Base-by-base conservation (phyloP, 2,888 invertebrate genomes). In the Ophion costatus region DNA sequence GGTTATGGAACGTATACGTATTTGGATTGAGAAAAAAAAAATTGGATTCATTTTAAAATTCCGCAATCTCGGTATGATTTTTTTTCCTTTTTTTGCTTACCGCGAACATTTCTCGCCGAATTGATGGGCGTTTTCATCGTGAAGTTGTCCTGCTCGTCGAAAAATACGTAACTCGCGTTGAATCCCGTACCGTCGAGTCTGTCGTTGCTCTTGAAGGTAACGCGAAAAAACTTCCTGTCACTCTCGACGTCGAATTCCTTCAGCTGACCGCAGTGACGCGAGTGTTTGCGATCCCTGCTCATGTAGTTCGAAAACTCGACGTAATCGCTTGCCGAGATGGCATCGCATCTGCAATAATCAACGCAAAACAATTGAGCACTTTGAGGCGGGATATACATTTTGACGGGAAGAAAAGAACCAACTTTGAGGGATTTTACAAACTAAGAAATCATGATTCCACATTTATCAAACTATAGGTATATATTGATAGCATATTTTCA, bases 261-360 rank as follows among this genome's bases (percentile, higher is more conserved):
- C 93, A 96, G 95, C 90, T 96, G 96, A 9, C 99, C 99, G 93
- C 99, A 99, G 93, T 98, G 97, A 91, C 98, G 96, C 70, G 96
- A 96, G 94, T 97, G 98, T 94, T 98, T 98, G 91, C 97, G 95
- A 94, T 99, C 99, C 89, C 97, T 96, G 86, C 97, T 96, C 95
- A 97, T 96, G 93, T 97, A 98, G 95, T 99, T 99, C 69, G 98
- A 98, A 94, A 99, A 98, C 94, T 99, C 98, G 76, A 99, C 97
- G 94, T 97, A 99, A 94, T 99, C 99, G 92, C 98, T 99, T 64
- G 98, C 98, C 2, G 98, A 97, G 69, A 96, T 96, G 82, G 97
- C 97, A 91, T 98, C 97, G 93, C 99, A 99, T 88, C 99, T 99
- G 95, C 42, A 94, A 51, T 11, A 17, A 51, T 51, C 17, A 51